These are phyloP conservation scores for Nyctibius bracteatus DNA, from an alignment of 2,113 vertebrate species.

Conservation along the genomic window DNA sequence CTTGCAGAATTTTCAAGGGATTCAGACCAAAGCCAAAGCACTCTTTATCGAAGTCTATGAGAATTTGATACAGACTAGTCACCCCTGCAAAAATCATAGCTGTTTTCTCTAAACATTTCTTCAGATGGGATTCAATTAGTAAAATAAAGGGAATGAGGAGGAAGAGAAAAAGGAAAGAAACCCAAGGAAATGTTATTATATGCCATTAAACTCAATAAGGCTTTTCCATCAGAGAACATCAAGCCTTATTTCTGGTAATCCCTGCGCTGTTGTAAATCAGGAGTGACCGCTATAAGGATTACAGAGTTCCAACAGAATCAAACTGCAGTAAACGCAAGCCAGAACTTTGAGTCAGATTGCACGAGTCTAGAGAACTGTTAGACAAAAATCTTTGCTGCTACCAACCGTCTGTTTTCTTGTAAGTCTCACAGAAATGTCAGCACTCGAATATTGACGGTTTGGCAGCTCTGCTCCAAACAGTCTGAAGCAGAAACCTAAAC, in stretches of 20 bases:
- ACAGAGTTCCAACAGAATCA: neutral
- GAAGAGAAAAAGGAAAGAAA: neutral
- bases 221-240: slow-evolving; percentile 36
- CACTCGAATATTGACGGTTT: neutral
- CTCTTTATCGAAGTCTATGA: neutral
- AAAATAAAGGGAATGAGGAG: neutral
- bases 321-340: neutral
- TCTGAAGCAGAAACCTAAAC: neutral
- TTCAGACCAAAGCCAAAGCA: neutral
- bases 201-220: slow-evolving; percentile 34
- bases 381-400: neutral
- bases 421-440: neutral
- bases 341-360: neutral
- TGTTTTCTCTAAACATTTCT: neutral
- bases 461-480: neutral
- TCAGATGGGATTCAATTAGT: slow-evolving; percentile 19
- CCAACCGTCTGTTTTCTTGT: neutral
- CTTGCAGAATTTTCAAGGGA: neutral
- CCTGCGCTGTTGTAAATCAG: neutral
- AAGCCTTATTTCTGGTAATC: slow-evolving; percentile 45
- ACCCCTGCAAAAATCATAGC: neutral
- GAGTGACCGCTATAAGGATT: neutral
- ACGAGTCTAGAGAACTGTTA: neutral
- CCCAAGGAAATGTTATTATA: slow-evolving; percentile 30
- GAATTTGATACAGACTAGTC: slow-evolving; percentile 3